A percentile compares a stretch with the other conserved stretches of the same genome.
These are phyloP conservation scores for Diorhabda sublineata DNA, from an alignment of 1,140 invertebrate species.

Conservation along the genomic window DNA sequence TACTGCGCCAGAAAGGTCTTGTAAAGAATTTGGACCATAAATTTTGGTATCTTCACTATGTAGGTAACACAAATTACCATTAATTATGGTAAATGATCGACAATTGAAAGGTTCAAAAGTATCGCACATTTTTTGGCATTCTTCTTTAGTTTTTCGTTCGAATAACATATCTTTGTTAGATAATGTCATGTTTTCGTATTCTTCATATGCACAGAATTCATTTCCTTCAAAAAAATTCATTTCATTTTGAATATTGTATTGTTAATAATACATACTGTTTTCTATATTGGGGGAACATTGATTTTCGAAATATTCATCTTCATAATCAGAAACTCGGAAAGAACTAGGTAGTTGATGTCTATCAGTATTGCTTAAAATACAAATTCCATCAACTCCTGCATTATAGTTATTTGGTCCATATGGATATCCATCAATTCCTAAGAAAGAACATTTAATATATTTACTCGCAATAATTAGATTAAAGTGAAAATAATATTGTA, in stretches of 20 bases:
- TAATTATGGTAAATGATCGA: constrained; percentile 35
- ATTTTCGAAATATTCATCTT: constrained; percentile 63
- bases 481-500: no score
- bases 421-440: not conserved
- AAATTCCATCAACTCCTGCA: constrained; percentile 48
- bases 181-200: constrained; percentile 41
- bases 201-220: constrained; percentile 43
- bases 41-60: constrained; percentile 53
- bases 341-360: constrained; percentile 59
- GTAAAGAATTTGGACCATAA: constrained; percentile 48
- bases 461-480: no score
- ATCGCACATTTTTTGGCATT: constrained; percentile 41
- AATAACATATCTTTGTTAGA: constrained; percentile 34
- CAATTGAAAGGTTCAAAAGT: constrained; percentile 35
- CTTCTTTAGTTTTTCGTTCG: constrained; percentile 33
- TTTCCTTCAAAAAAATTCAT: constrained; percentile 24
- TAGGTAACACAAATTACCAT: constrained; percentile 43
- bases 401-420: constrained; percentile 22
- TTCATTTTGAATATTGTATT: not conserved
- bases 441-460: not conserved
- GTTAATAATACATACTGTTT: not conserved
- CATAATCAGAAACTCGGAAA: constrained; percentile 57
- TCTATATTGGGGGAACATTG: constrained; percentile 50
- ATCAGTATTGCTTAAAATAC: constrained; percentile 56
- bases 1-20: constrained; percentile 38